A percentile compares a stretch with the other conserved stretches of the same genome.
Evolutionary conservation across 2,797 vertebrate genomes (phyloP).

Genomic region (Dendrocincla tyrannina): DNA sequence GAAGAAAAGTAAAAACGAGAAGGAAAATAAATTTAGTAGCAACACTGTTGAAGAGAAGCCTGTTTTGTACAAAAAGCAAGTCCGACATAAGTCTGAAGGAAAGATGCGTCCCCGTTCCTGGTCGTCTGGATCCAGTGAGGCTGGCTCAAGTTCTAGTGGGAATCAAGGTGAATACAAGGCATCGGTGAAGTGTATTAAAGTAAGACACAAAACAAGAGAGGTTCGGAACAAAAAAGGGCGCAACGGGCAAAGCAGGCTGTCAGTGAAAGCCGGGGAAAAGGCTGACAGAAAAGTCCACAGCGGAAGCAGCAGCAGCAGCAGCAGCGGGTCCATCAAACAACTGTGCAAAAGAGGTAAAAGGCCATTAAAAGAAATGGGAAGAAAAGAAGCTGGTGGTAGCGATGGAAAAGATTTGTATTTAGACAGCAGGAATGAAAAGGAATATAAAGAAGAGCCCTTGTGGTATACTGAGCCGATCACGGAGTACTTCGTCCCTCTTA

Average conservation of each 20-base stretch:
- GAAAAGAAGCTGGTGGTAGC: constrained; percentile 82
- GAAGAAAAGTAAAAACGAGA: constrained; percentile 87
- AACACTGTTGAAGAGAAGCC: constrained; percentile 82
- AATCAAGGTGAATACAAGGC: constrained; percentile 87
- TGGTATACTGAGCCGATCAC: constrained; percentile 99
- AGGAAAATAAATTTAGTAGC: constrained; percentile 85
- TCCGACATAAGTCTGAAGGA: constrained; percentile 87
- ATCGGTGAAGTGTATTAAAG: constrained; percentile 84
- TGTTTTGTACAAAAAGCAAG: constrained; percentile 83
- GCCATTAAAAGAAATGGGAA: constrained; percentile 85
- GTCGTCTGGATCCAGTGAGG: constrained; percentile 98
- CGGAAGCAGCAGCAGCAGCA: constrained; percentile 78
- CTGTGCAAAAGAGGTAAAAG: constrained; percentile 92
- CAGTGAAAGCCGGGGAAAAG: constrained; percentile 84
- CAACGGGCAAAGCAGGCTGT: constrained; percentile 84
- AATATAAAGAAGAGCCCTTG: constrained; percentile 96
- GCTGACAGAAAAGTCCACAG: constrained; percentile 80
- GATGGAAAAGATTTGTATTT: constrained; percentile 82
- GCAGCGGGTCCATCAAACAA: constrained; percentile 81
- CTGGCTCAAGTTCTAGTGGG: constrained; percentile 94
- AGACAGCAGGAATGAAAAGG: constrained; percentile 85
- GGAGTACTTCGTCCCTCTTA: constrained; percentile 94
- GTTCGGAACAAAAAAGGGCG: constrained; percentile 86
- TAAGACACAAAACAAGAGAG: constrained; percentile 91
- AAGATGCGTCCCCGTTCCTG: constrained; percentile 92